Conservation (phyloP, 1,140 invertebrate species). For the Drosophila rufa region DNA sequence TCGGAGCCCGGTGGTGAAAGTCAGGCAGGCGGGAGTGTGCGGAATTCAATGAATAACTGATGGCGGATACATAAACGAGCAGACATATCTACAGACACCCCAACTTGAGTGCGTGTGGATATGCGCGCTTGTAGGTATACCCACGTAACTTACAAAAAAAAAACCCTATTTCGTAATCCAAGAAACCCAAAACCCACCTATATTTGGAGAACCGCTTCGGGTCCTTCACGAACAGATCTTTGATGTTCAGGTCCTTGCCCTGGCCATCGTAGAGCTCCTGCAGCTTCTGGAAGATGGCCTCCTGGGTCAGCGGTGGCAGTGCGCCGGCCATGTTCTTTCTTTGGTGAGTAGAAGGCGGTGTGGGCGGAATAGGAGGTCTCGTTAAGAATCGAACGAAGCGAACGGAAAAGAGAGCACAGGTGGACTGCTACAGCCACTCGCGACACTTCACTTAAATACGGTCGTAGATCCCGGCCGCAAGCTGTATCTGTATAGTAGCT, state of each 20-base stretch:
- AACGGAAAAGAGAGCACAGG: slow-evolving; percentile 47
- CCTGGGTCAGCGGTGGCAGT: slow-evolving; percentile 87
- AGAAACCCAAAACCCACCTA: slow-evolving; percentile 87
- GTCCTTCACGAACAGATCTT: slow-evolving; percentile 91
- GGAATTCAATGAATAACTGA: slow-evolving; percentile 22
- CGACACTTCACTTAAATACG: slow-evolving; percentile 69
- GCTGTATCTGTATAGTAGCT: slow-evolving; percentile 6
- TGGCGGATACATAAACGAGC: slow-evolving; percentile 37
- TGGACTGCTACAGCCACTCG: slow-evolving; percentile 33
- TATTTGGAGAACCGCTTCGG: slow-evolving; percentile 92
- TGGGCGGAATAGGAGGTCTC: slow-evolving; percentile 22
- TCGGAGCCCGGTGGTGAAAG: slow-evolving; percentile 44
- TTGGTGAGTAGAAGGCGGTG: slow-evolving; percentile 21
- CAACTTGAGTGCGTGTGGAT: slow-evolving; percentile 15
- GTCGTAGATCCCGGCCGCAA: slow-evolving; percentile 7
- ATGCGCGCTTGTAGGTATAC: slow-evolving; percentile 19
- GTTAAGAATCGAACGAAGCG: slow-evolving; percentile 47
- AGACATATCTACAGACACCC: slow-evolving; percentile 9
- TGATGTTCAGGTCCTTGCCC: slow-evolving; percentile 90
- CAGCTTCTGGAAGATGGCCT: slow-evolving; percentile 90
- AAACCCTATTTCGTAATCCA: slow-evolving; percentile 6
- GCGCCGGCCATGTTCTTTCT: slow-evolving; percentile 75
- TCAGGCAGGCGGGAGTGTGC: slow-evolving; percentile 16
- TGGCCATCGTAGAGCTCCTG: slow-evolving; percentile 89
- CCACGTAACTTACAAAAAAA: slow-evolving; percentile 28